Conservation (phyloP, 2,888 invertebrate species). For the Dorcus hopei region DNA sequence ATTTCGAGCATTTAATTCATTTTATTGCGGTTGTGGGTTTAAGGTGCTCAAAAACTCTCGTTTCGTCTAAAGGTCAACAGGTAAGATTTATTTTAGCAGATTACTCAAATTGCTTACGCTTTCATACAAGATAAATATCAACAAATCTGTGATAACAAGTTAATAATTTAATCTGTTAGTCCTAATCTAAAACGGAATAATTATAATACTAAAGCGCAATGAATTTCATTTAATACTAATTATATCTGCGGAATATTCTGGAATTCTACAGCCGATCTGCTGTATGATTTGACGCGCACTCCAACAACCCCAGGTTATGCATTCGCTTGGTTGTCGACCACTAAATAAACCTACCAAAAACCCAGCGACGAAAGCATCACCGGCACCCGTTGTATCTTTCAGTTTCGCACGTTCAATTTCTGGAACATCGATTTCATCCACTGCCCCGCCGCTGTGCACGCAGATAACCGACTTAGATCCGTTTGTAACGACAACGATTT, state of each 20-base stretch:
- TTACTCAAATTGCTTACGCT: too few species aligned
- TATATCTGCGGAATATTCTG: conserved; percentile 27
- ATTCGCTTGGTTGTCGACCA: conserved; percentile 44
- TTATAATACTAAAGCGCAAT: too few species aligned
- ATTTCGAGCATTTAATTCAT: too few species aligned
- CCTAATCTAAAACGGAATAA: too few species aligned
- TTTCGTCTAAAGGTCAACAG: not conserved
- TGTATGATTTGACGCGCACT: conserved; percentile 51
- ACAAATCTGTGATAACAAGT: too few species aligned
- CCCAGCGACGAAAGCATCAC: conserved; percentile 60
- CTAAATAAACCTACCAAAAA: conserved; percentile 54
- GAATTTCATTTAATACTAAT: not conserved
- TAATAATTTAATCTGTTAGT: too few species aligned
- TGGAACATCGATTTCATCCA: conserved; percentile 42
- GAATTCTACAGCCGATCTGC: conserved; percentile 52
- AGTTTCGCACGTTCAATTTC: conserved; percentile 45
- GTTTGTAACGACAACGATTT: conserved; percentile 63
- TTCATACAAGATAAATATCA: too few species aligned
- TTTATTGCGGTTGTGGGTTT: too few species aligned
- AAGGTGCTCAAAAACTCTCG: too few species aligned
- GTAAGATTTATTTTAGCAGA: conserved; percentile 1
- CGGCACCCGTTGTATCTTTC: conserved; percentile 59
- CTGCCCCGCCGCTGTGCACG: conserved; percentile 28
- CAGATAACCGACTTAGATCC: conserved; percentile 57
- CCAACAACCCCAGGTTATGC: conserved; percentile 49